Base-by-base conservation (phyloP, 2,888 invertebrate genomes). In the Sarcophaga rosellei region DNA sequence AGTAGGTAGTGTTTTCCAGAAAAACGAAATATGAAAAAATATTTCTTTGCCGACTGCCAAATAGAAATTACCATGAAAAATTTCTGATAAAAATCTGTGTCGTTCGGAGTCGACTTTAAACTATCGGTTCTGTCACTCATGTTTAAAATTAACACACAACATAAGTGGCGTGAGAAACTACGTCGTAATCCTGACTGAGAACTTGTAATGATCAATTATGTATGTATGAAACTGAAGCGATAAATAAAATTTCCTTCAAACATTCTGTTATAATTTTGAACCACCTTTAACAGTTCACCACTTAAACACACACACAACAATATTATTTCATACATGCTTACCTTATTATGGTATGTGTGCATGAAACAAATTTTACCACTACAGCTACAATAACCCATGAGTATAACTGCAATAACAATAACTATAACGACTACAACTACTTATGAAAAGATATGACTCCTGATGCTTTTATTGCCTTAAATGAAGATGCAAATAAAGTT, bases 401-500 rank as follows among this genome's bases (percentile, higher is more conserved):
- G 8, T 35, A 53, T 53, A 53, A 53, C 17, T 15, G 17, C 10
- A 53, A 53, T 53, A 15, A 53, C 53, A 53, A 53, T 53, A 53
- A 53, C 53, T 15, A 17, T 53, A 53, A 53, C 53, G 17, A 17
- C 53, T 53, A 15, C 12, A 53, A 53, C 53, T 17, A 53, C 17
- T 53, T 53, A 53, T 53, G 53, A 23, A 15, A 21, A 53, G 53
- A 69, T 53, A 69, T 23, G 53, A 21, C 4, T 21, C 53, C 47
- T 47, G 53, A 15, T 69, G 53, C 21, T 69, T 47, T 47, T 17
- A 69, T 23, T 21, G 21, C 53, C 47, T 21, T 53, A 69, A 69
- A 69, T 53, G 23, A 23, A 23, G 53, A 53, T 47, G 23, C 21
- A 45, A 53, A 11, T 68, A 35, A n/a, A 68, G 12, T 68, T 68